Evolutionary conservation across 1,140 invertebrate species (phyloP).

Genomic region (Magallana gigas): DNA sequence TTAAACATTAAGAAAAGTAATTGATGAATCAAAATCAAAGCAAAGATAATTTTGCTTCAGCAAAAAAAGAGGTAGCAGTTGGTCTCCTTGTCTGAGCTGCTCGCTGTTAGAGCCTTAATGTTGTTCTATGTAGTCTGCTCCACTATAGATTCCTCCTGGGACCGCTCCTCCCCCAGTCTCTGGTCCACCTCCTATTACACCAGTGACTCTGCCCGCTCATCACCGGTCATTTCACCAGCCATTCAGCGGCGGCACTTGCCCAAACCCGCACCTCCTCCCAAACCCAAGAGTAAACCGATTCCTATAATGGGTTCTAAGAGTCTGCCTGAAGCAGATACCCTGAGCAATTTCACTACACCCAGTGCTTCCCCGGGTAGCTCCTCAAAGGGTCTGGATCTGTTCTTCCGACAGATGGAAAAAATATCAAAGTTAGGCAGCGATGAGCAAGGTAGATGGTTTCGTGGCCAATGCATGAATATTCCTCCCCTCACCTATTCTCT

Average conservation of each 20-base stretch:
- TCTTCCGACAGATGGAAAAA: conserved; percentile 71
- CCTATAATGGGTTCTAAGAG: conserved; percentile 9
- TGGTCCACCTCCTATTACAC: conserved; percentile 59
- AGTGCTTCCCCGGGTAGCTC: conserved; percentile 43
- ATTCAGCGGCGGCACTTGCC: conserved; percentile 52
- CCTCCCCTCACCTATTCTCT: background rate
- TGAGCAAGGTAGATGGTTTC: conserved; percentile 68
- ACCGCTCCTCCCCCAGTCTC: conserved; percentile 57
- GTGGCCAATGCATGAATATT: conserved; percentile 17
- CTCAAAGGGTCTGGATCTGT: conserved; percentile 72
- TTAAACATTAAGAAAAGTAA: background rate
- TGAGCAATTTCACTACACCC: conserved; percentile 26
- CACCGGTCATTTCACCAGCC: conserved; percentile 56
- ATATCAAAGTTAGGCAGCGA: conserved; percentile 67
- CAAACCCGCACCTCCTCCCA: conserved; percentile 53
- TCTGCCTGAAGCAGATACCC: background rate
- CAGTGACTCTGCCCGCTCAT: conserved; percentile 54
- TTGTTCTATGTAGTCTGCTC: conserved; percentile 35
- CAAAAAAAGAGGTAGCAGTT: background rate
- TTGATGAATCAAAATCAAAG: background rate
- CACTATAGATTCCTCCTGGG: conserved; percentile 57
- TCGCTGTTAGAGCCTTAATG: background rate
- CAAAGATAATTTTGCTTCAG: background rate
- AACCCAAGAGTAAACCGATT: conserved; percentile 46
- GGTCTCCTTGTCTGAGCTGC: background rate